Evolutionary conservation across 2,888 invertebrate genomes (phyloP).

Genomic region (Fabriciana adippe): DNA sequence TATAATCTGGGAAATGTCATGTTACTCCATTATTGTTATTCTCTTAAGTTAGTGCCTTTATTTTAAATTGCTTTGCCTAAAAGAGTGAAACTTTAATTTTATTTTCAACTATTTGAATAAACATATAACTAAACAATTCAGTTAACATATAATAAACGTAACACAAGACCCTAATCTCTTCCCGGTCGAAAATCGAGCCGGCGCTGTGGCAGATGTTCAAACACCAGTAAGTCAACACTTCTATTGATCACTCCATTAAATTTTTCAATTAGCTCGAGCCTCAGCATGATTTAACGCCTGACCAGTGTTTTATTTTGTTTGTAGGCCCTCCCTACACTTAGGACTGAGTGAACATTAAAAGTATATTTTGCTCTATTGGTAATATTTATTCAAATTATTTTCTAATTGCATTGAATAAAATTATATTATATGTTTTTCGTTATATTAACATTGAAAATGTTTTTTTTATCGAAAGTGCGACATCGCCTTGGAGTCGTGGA

Average conservation of each 20-base stretch:
- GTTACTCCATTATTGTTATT: neutral
- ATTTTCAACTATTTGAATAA: neutral
- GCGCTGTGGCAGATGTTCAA: constrained; percentile 33
- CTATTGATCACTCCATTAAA: constrained; percentile 41
- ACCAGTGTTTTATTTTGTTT: neutral
- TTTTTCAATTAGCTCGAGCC: constrained; percentile 45
- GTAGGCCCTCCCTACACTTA: no score
- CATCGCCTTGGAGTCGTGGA: no score
- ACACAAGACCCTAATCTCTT: constrained; percentile 1
- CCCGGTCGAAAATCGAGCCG: constrained; percentile 6
- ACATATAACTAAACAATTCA: constrained; percentile 7
- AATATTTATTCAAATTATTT: no score
- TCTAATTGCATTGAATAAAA: no score
- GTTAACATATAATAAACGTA: constrained; percentile 13
- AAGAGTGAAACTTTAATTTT: no score
- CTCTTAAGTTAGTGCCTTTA: neutral
- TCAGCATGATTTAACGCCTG: constrained; percentile 59
- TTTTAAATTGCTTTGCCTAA: no score
- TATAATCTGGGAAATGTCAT: neutral
- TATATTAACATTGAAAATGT: no score
- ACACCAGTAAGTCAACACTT: constrained; percentile 29
- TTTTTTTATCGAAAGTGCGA: no score
- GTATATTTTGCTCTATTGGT: no score
- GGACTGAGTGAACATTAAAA: no score
- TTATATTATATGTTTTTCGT: no score